Evolutionary conservation across 2,113 vertebrate genomes (phyloP).

Genomic region (Acrocephalus kingi): DNA sequence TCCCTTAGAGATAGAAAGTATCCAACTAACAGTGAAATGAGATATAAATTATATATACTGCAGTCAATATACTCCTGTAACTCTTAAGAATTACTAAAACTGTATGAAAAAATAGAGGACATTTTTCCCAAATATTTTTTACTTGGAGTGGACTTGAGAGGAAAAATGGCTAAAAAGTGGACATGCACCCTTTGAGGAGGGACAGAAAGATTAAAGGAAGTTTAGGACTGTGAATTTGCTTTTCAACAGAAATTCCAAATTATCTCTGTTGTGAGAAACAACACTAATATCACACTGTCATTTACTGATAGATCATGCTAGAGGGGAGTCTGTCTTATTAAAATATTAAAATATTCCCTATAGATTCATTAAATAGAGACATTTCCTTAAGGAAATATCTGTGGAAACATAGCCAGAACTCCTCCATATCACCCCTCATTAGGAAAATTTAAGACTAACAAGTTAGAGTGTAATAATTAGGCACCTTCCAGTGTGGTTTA

Average conservation of each 20-base stretch:
- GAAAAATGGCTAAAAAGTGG: neutral
- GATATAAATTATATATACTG: neutral
- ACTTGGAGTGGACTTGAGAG: neutral
- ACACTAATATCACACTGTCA: neutral
- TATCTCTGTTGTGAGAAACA: neutral
- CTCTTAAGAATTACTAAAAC: neutral
- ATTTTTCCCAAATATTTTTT: neutral
- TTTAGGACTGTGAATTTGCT: neutral
- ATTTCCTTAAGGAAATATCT: neutral
- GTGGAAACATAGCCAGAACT: neutral
- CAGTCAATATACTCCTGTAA: neutral
- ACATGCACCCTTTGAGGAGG: neutral
- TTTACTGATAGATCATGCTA: neutral
- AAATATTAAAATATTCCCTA: constrained; percentile 10
- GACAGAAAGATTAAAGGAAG: neutral
- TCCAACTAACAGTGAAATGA: neutral
- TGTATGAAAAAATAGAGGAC: neutral
- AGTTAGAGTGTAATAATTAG: neutral
- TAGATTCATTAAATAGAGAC: neutral
- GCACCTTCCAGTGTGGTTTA: neutral
- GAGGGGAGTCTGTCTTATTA: neutral
- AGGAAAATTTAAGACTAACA: neutral
- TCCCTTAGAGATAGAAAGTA: neutral
- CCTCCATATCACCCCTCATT: neutral
- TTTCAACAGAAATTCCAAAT: neutral